Base-by-base conservation (phyloP, 1,140 invertebrate species). In the Drosophila tristis region DNA sequence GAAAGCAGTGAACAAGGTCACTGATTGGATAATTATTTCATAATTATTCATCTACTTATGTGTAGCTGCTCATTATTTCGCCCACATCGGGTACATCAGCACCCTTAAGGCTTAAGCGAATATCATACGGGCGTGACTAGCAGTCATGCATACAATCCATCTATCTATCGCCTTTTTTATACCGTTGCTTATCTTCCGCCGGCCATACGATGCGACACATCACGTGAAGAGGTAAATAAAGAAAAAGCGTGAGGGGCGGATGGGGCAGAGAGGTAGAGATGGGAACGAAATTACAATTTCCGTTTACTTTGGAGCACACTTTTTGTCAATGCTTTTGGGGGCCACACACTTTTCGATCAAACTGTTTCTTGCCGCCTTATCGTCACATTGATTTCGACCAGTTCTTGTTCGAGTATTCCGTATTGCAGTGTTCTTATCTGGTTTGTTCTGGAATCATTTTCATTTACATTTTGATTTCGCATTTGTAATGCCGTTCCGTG, bases 381-480 rank as follows among this genome's bases (percentile, higher is more conserved):
- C 65, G 35, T 26, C 51, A 35, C 51, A 71, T 71, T 67, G 65
- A 71, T 71, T 71, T 71, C 51, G 26, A 35, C 29, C 47, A 71
- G 70, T 66, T 70, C 57, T 58, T 25, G 35, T 39, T 39, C 43
- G 20, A 31, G 31, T 68, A 49, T 54, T 65, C 57, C 15, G 26
- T 29, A 39, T 5, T 20, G 43, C 35, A 44, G 54, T 43, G 35
- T 67, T 70, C 44, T 57, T 68, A 67, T 67, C 64, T 65, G 35
- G 25, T 23, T 55, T 55, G 43, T 56, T 73, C 54, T 62, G 20
- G 53, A 64, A 57, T 76, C 84, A 89, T 82, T 89, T 82, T 89
- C 73, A 77, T 87, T 78, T 82, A 66, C 74, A 81, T 80, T 77
- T 72, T 85, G 47, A 62, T 62, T 66, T 82, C 78, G 78, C 76